Evolutionary conservation across 2,888 invertebrate genomes (phyloP).

Genomic region (Synanthedon formicaeformis): DNA sequence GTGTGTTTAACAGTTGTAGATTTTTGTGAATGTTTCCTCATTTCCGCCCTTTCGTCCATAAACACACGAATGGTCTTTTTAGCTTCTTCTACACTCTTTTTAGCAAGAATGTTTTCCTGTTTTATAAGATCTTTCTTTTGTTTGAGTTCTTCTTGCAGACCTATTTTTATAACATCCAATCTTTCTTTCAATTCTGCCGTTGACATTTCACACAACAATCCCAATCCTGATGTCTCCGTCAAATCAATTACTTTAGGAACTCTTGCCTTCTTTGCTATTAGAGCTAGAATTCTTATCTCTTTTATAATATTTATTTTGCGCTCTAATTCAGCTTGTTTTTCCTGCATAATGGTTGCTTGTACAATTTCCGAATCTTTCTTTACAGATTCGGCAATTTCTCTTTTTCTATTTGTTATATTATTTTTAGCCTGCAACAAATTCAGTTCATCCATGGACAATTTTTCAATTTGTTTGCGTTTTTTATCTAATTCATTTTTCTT

Average conservation of each 20-base stretch:
- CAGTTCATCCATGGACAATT: conserved; percentile 35
- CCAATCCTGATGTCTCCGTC: conserved; percentile 69
- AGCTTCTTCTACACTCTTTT: conserved; percentile 54
- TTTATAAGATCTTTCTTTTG: conserved; percentile 52
- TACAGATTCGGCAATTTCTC: conserved; percentile 33
- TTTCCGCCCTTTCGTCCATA: conserved; percentile 33
- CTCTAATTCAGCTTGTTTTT: conserved; percentile 61
- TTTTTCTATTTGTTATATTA: conserved; percentile 30
- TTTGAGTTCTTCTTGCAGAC: conserved; percentile 64
- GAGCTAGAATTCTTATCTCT: conserved; percentile 58
- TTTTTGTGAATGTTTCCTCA: conserved; percentile 35
- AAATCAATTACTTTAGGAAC: conserved; percentile 69
- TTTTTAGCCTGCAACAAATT: conserved; percentile 39
- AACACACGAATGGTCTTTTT: conserved; percentile 51
- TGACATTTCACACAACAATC: conserved; percentile 75
- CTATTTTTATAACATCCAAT: conserved; percentile 55
- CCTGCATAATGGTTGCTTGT: conserved; percentile 44
- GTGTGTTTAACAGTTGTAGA: conserved; percentile 12
- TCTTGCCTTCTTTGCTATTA: conserved; percentile 63
- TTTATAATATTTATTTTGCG: conserved; percentile 58
- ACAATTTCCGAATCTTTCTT: conserved; percentile 39
- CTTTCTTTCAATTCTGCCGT: conserved; percentile 73
- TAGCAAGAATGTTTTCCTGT: conserved; percentile 49
- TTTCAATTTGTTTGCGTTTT: conserved; percentile 59
- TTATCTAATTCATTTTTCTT: conserved; percentile 53